Conservation (phyloP, 2,888 invertebrate genomes). For the Caenorhabditis sinica region DNA sequence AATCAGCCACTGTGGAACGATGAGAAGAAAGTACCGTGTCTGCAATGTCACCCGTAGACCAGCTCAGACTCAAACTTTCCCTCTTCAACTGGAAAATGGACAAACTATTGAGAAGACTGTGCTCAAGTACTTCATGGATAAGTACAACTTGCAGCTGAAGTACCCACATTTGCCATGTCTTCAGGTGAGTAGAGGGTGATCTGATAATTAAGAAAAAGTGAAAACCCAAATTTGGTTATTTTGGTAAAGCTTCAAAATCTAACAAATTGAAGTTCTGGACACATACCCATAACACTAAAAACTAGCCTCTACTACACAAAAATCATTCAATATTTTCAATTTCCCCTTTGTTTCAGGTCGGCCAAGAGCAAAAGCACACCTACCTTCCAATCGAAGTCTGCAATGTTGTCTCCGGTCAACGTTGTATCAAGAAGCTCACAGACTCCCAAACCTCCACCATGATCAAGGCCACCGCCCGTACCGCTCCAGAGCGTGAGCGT, state of each 20-base stretch:
- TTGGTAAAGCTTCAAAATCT: no score
- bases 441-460: constrained; percentile 99
- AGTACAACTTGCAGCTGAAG: constrained; percentile 89
- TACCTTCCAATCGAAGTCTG: constrained; percentile 99
- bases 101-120: constrained; percentile 99
- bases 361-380: constrained; percentile 99
- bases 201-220: neutral
- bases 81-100: constrained; percentile 94
- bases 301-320: no score
- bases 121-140: constrained; percentile 98
- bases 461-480: constrained; percentile 99
- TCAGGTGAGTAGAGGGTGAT: constrained; percentile 88
- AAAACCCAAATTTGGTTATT: no score
- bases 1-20: constrained; percentile 99
- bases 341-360: constrained; percentile 93
- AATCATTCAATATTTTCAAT: constrained; percentile 10
- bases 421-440: constrained; percentile 99
- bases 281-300: no score
- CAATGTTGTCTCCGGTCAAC: constrained; percentile 98
- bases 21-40: constrained; percentile 98
- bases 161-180: constrained; percentile 96
- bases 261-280: no score
- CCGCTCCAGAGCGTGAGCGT: constrained; percentile 94
- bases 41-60: constrained; percentile 99
- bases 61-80: constrained; percentile 99